Evolutionary conservation across 2,888 invertebrate species (phyloP), one percentile per base, ranked within the genome.

Genomic region (Uloborus plumipes): DNA sequence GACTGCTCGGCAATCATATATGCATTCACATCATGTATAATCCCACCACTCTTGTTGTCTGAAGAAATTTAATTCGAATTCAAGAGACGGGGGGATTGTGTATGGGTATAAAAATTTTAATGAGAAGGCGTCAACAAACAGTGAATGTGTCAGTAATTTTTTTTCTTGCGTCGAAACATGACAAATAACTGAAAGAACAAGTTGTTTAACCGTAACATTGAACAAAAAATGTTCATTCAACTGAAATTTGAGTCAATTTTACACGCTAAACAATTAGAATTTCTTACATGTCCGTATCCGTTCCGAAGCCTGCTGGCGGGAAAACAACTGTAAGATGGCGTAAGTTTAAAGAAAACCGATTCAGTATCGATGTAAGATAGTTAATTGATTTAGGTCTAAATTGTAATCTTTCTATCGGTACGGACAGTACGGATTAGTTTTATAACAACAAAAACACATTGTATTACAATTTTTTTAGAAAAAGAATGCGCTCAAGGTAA

Each of bases 281-380:
- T 16, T n/a, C 51, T 66, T 66, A 50, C 49, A 49, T 31, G 22
- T 18, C 39, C 39, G 39, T 39, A 39, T 62, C 31, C 15, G 62
- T 31, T 9, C 62, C 6, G 31, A 31, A 16, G 62, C 15, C 39
- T 62, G 62, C 62, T 62, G 62, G 62, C 76, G 76, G 76, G 76
- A 77, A 73, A 77, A 77, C 76, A 69, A 77, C 69, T 55, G 26
- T 69, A 77, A 77, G 76, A 77, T 77, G 76, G 76, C 69, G 76
- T 62, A 62, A 62, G 31, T n/a, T 15, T 16, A 31, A 39, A 62
- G 39, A 31, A 62, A 39, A n/a, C 26, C 59, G 59, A 59, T 59
- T 59, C 22, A 62, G n/a, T 62, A 62, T 31, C 62, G 62, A 62
- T 39, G 39, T 39, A 9, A 49, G 16, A 49, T 80, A 39, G 39